Evolutionary conservation across 2,888 invertebrate species (phyloP).

Genomic region (Acanthosepion esculentum): DNA sequence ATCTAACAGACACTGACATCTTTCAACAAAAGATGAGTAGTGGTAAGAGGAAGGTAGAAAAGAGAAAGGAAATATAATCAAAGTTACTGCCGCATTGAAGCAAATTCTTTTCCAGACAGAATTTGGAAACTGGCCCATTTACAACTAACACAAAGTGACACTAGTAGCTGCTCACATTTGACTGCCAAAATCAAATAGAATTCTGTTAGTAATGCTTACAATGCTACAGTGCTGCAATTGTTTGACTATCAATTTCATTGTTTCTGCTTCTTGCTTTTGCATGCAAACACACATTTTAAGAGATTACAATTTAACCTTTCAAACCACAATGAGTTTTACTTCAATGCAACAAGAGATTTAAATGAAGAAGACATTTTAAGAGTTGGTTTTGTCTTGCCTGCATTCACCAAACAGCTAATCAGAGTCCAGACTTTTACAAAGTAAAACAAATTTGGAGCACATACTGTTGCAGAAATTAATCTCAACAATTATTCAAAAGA

Average conservation of each 20-base stretch:
- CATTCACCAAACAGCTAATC: too few species aligned
- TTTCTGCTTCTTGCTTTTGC: background rate
- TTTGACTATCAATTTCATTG: background rate
- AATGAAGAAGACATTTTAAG: too few species aligned
- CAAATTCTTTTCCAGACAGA: background rate
- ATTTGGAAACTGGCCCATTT: background rate
- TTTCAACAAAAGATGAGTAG: background rate
- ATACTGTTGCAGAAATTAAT: too few species aligned
- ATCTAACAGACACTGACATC: background rate
- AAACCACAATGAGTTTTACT: too few species aligned
- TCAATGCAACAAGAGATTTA: too few species aligned
- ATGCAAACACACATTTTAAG: background rate
- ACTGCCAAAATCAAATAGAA: background rate
- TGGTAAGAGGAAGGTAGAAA: background rate
- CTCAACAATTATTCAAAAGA: too few species aligned
- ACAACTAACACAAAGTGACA: background rate
- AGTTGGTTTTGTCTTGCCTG: too few species aligned
- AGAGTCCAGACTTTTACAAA: too few species aligned
- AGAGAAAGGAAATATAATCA: background rate
- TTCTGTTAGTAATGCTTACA: background rate
- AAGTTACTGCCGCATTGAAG: background rate
- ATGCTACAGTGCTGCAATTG: background rate
- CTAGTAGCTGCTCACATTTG: background rate
- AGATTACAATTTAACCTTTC: too few species aligned
- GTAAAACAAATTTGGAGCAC: too few species aligned